phyloP scores from a whole-genome alignment of 2,113 vertebrate species.

The Sinocyclocheilus rhinocerous region DNA sequence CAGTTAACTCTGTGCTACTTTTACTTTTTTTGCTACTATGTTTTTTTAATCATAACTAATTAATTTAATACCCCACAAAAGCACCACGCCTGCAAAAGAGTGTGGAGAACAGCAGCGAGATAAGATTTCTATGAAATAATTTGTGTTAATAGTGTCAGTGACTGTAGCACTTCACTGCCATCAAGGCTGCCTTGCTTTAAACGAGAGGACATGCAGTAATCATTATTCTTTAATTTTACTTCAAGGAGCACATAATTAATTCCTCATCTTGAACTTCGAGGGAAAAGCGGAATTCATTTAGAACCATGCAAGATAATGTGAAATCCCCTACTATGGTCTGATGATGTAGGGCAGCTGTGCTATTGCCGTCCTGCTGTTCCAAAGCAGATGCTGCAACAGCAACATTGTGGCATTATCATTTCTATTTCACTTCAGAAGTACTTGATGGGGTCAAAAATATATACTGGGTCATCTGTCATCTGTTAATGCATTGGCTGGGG shows the following conservation, averaged over 20 bases:
- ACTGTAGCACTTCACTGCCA: constrained; percentile 42
- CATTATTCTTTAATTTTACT: constrained; percentile 46
- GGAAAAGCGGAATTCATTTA: constrained; percentile 29
- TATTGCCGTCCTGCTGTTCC: neutral
- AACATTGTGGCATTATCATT: neutral
- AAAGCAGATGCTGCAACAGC: constrained; percentile 1
- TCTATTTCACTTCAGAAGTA: constrained; percentile 24
- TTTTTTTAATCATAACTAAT: constrained; percentile 36
- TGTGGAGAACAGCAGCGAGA: constrained; percentile 29
- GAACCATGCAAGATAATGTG: constrained; percentile 29
- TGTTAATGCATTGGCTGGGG: neutral
- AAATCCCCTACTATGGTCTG: neutral
- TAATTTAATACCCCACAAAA: constrained; percentile 37
- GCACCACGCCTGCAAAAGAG: constrained; percentile 2
- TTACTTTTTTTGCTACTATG: too few relatives aligned
- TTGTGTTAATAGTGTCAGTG: constrained; percentile 42
- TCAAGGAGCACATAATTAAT: constrained; percentile 52
- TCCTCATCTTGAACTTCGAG: constrained; percentile 39
- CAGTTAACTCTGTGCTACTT: constrained; percentile 1
- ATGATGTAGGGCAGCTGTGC: neutral
- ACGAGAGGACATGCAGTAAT: constrained; percentile 36
- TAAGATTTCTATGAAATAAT: constrained; percentile 49
- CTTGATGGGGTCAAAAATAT: neutral
- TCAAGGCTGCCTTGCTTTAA: constrained; percentile 27
- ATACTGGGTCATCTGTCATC: too few relatives aligned